Conservation (phyloP, 1,140 invertebrate genomes). For the Frieseomelitta varia region DNA sequence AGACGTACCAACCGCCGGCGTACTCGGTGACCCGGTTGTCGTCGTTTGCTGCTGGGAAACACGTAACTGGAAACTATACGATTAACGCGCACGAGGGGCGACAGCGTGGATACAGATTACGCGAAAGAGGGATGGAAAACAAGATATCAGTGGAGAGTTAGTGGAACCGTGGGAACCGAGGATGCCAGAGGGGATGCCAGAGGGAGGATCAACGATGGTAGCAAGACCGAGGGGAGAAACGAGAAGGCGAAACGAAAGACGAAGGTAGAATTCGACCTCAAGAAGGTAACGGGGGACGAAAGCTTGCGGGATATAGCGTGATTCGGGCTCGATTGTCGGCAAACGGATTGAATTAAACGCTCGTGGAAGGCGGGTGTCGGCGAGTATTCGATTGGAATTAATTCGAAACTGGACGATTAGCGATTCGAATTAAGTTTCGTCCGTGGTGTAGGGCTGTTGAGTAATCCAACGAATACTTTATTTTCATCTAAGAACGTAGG, state of each 20-base stretch:
- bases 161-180: neutral
- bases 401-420: constrained; percentile 62
- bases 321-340: constrained; percentile 62
- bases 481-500: no score
- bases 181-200: neutral
- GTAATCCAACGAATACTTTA: neutral
- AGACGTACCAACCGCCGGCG: constrained; percentile 22
- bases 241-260: neutral
- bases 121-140: constrained; percentile 11
- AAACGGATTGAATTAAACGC: constrained; percentile 65
- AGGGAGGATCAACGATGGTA: neutral
- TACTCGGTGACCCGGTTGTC: constrained; percentile 30
- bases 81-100: constrained; percentile 17
- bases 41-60: constrained; percentile 49
- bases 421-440: constrained; percentile 49
- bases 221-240: neutral
- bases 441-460: neutral
- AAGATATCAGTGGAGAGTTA: constrained; percentile 25
- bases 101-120: constrained; percentile 16
- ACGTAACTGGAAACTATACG: constrained; percentile 64
- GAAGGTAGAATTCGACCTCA: constrained; percentile 6
- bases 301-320: constrained; percentile 33
- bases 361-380: neutral
- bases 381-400: constrained; percentile 41
- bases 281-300: constrained; percentile 1